Evolutionary conservation across 2,113 vertebrate genomes (phyloP).

Genomic region (Ginglymostoma cirratum): DNA sequence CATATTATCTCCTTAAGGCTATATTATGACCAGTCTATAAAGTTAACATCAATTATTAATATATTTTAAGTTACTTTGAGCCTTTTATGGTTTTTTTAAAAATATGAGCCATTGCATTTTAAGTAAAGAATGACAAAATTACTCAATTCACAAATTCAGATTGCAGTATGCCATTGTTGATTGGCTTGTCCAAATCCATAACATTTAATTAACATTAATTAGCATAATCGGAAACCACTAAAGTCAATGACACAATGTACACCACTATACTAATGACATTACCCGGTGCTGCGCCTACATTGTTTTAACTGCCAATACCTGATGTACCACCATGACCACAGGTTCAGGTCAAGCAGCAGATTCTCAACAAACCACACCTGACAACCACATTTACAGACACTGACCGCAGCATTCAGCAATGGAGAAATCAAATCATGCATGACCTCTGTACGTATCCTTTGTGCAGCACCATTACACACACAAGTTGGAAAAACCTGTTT

Average conservation of each 20-base stretch:
- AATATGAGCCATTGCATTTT: neutral
- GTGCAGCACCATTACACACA: neutral
- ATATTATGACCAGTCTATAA: neutral
- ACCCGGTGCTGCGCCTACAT: neutral
- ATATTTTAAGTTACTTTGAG: neutral
- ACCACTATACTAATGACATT: neutral
- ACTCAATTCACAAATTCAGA: neutral
- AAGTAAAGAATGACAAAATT: neutral
- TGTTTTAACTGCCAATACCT: neutral
- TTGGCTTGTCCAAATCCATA: conserved; percentile 6
- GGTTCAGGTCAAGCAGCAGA: neutral
- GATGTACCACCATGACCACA: conserved; percentile 17
- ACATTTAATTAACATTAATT: conserved; percentile 30
- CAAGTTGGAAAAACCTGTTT: neutral
- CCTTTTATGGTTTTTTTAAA: neutral
- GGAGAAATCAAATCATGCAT: neutral
- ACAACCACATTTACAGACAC: neutral
- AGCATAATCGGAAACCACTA: conserved; percentile 12
- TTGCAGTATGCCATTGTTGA: neutral
- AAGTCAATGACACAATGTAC: neutral
- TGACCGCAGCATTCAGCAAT: neutral
- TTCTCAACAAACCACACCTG: neutral
- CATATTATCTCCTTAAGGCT: neutral
- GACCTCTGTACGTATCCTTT: too few relatives aligned
- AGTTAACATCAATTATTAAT: neutral